Evolutionary conservation across 2,113 vertebrate genomes (phyloP), one percentile per base, ranked within the genome.

Genomic region (Willisornis vidua): DNA sequence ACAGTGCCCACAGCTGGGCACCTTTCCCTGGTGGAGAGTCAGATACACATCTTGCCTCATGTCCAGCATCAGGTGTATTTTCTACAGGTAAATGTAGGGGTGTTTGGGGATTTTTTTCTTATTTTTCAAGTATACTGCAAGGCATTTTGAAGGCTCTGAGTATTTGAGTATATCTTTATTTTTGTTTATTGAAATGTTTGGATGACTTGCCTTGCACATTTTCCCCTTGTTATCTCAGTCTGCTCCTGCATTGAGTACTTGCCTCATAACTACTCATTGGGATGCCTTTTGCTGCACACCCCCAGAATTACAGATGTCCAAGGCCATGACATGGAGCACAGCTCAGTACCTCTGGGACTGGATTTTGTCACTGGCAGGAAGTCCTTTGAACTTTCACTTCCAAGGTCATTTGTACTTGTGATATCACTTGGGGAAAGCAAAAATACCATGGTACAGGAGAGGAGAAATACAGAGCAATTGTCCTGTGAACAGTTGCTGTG

Each of bases 41-140:
- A 37, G 9, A 4, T 23, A 11, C 0, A 62, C 1, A 1, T 19
- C 23, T 55, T 51, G 39, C 55, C 17, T 71, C n/a, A 1, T 7
- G 2, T 31, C 6, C n/a, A 73, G 39, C 39, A n/a, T 58, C 41
- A 52, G 33, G 6, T 26, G 23, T n/a, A 28, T 83, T 77, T 78
- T 28, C 62, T 37, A 2, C 14, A 25, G 7, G 19, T 39, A 37
- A 35, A 51, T 39, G 28, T 35, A 76, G 39, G 31, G 26, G 20
- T 59, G 14, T 9, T 7, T 26, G 73, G 4, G 14, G 19, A 0
- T 6, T 4, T 43, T 46, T 46, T 35, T 43, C 33, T 23, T 16
- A 0, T 4, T 33, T 12, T 23, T 45, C 20, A 14, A 10, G 24
- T 3, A 4, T 58, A 10, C 31, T 48, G 17, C 9, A 20, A 17